Conservation (phyloP, 1,140 invertebrate genomes). For the Drosophila arawakana region DNA sequence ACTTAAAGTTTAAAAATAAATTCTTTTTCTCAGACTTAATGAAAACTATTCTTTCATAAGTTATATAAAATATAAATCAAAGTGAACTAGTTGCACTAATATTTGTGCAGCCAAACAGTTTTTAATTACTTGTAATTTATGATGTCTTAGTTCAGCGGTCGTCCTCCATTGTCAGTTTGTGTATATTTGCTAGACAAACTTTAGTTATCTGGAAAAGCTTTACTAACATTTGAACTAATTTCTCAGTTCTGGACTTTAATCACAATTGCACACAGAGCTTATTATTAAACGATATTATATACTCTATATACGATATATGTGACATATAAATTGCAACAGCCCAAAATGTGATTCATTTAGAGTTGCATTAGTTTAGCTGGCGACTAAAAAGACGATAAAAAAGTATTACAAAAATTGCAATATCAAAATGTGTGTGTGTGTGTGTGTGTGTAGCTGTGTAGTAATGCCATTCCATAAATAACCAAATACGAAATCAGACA, state of each 20-base stretch:
- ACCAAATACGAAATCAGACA: conserved; percentile 35
- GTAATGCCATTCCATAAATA: conserved; percentile 48
- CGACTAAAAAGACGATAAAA: conserved; percentile 31
- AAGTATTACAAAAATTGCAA: conserved; percentile 53
- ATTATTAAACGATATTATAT: not conserved
- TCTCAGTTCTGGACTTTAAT: conserved; percentile 17
- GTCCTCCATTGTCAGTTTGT: not conserved
- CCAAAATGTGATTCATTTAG: conserved; percentile 28
- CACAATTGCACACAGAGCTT: conserved; percentile 3
- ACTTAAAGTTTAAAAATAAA: too few species aligned
- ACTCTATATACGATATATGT: not conserved
- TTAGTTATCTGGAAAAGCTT: not conserved
- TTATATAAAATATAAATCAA: too few species aligned
- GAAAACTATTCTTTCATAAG: too few species aligned
- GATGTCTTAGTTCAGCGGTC: too few species aligned
- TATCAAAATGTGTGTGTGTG: conserved; percentile 42
- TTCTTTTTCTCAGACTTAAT: too few species aligned
- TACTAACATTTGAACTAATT: conserved; percentile 7
- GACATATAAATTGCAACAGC: conserved; percentile 12
- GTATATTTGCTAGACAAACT: not conserved
- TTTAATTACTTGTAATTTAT: too few species aligned
- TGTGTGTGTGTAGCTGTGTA: not conserved
- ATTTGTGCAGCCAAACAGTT: too few species aligned
- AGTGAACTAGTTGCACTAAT: too few species aligned
- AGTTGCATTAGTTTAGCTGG: conserved; percentile 32